Base-by-base conservation (phyloP, 1,140 invertebrate species). In the Helicoverpa zea region DNA sequence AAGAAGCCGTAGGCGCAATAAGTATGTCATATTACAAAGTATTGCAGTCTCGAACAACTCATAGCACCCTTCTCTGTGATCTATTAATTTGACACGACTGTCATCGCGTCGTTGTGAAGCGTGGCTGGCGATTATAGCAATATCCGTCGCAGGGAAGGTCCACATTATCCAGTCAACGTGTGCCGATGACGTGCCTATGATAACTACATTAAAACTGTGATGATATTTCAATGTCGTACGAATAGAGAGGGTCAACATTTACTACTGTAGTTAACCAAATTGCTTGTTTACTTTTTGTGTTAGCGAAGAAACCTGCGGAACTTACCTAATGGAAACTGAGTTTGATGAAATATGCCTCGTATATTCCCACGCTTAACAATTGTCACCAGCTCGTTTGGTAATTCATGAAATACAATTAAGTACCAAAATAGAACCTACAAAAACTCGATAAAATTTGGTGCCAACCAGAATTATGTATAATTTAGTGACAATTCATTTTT, bases 161-260 rank as follows among this genome's bases (percentile, higher is more conserved):
- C 13, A 64, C n/a, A 63, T 30, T 64, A 64, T 9, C 35, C 63
- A 66, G 35, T 49, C 35, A 14, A 47, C n/a, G 9, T 49, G n/a
- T n/a, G n/a, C n/a, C n/a, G n/a, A n/a, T n/a, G n/a, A n/a, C n/a
- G n/a, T n/a, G 43, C 9, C 1, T 35, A 66, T 66, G 63, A 49
- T 18, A 49, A 49, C 63, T 47, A 66, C n/a, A 66, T 66, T 66
- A 66, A 7, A 16, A 43, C 12, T 49, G 43, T 10, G n/a, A 18
- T 66, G 63, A 66, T n/a, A 66, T 66, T 18, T 66, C 43, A 66
- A 66, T 66, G 63, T 66, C 63, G 43, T 66, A 12, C 30, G 2
- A 18, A 23, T 49, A 7, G 1, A 47, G 14, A 11, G 63, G 30
- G n/a, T 49, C 63, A 43, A 66, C n/a, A 66, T 35, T 66, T 47